Base-by-base conservation (phyloP, 2,888 invertebrate species). In the Apantesis nais region DNA sequence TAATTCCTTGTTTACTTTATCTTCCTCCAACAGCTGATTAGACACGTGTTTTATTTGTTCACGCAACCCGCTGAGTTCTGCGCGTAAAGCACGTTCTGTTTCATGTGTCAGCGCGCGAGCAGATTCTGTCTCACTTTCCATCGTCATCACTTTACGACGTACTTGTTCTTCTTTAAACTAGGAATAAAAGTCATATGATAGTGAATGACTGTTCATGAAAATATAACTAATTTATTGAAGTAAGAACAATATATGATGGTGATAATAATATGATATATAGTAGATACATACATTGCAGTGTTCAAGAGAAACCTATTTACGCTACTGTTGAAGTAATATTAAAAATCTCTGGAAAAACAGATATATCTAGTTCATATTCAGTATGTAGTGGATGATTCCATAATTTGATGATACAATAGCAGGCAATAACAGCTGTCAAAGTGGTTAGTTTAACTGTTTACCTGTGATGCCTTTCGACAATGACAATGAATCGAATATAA, bases 141-240 rank as follows among this genome's bases (percentile, higher is more conserved):
- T 41, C 8, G 72, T 74, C 44, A 73, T 60, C 66, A 89, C 66
- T 75, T 88, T 90, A 14, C 92, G 88, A 2, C 89, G 87, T 4
- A 85, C 84, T 79, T 92, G 90, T 67, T 92, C 92, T 80, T 94
- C 94, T 81, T 91, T 91, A 66, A 92, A 91, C 95, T 94, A 70
- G 70, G 70, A 22, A 67, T 9, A 41, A 41, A 52, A 66, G 31
- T 19, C n/a, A 14, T 29, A 1, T 52, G 2, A 2, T 34, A 34
- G 34, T 4, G 5, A 5, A 48, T 48, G 22, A 22, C n/a, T 5
- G 19, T 8, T 8, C 48, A n/a, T 19, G n/a, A 52, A 52, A 52
- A 52, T 52, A 52, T 0, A 0, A 34, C 3, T 5, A 34, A 34
- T 34, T 34, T 34, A 5, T 4, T 5, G 34, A 34, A 34, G 34